A percentile compares a stretch with the other conserved stretches of the same genome.
phyloP scores from a whole-genome alignment of 2,888 invertebrate species.

The Aphelenchoides bicaudatus region DNA sequence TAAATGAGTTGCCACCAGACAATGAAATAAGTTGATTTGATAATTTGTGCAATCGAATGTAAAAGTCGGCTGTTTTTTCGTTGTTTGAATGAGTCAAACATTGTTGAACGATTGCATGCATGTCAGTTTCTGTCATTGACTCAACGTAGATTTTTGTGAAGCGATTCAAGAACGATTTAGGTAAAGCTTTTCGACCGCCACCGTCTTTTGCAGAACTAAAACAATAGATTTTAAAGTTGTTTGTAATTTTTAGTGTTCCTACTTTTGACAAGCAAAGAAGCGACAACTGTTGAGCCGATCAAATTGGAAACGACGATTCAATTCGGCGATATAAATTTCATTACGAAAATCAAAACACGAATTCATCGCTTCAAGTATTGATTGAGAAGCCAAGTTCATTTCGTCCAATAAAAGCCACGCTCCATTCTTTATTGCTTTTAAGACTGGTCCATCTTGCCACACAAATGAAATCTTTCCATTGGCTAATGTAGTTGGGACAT shows the following conservation, averaged over 20 bases:
- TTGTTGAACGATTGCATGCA: constrained; percentile 16
- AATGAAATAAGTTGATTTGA: constrained; percentile 23
- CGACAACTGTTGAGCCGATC: constrained; percentile 67
- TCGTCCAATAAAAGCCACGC: constrained; percentile 97
- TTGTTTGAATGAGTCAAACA: background rate
- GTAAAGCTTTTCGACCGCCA: constrained; percentile 88
- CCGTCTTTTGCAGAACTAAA: constrained; percentile 90
- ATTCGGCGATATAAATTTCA: constrained; percentile 89
- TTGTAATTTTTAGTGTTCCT: no score
- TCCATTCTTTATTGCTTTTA: constrained; percentile 83
- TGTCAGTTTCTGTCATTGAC: constrained; percentile 40
- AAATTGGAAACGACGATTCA: constrained; percentile 69
- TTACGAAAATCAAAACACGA: constrained; percentile 96
- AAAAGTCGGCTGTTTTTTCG: background rate
- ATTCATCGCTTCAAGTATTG: constrained; percentile 94
- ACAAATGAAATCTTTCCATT: constrained; percentile 78
- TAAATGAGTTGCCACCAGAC: constrained; percentile 60
- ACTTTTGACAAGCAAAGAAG: constrained; percentile 96
- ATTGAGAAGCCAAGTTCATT: constrained; percentile 93
- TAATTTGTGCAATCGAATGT: constrained; percentile 5
- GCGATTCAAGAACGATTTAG: constrained; percentile 91
- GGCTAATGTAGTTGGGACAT: constrained; percentile 82
- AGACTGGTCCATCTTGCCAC: constrained; percentile 92
- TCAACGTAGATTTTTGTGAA: constrained; percentile 69
- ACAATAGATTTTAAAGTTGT: no score